phyloP scores from a whole-genome alignment of 2,797 vertebrate species.

The Ataeniobius toweri region DNA sequence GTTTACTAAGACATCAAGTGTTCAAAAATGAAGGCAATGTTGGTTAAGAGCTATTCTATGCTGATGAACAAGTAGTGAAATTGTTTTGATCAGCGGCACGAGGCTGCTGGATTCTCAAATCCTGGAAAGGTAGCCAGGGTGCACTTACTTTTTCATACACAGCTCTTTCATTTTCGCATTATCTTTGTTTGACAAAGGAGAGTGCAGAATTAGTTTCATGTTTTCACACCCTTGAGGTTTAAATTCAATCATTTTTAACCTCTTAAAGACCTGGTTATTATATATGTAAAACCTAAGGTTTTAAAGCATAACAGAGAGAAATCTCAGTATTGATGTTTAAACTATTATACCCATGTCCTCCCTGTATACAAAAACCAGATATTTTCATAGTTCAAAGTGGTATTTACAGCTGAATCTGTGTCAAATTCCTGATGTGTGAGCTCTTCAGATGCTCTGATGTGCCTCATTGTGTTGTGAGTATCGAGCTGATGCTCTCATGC shows the following conservation, averaged over 20 bases:
- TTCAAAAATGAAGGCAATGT: background rate
- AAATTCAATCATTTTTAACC: background rate
- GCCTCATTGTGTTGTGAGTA: conserved; percentile 29
- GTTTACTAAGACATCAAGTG: background rate
- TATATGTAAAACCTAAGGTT: background rate
- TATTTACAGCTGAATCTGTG: conserved; percentile 11
- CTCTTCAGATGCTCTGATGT: conserved; percentile 5
- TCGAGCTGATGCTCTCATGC: conserved; percentile 28
- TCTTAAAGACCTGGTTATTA: background rate
- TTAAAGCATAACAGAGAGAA: background rate
- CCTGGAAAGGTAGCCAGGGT: background rate
- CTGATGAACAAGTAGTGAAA: background rate
- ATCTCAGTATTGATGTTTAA: background rate
- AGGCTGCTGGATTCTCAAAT: too few species aligned
- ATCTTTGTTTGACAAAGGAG: background rate
- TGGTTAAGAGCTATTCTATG: too few species aligned
- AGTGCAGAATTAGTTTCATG: background rate
- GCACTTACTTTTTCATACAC: background rate
- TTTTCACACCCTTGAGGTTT: background rate
- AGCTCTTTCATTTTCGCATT: background rate
- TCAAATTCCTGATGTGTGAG: conserved; percentile 4
- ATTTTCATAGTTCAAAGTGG: background rate
- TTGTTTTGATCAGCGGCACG: background rate
- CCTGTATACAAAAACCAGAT: background rate
- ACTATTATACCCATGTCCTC: background rate